phyloP scores from a whole-genome alignment of 2,113 vertebrate genomes.

The Tauraco erythrolophus region DNA sequence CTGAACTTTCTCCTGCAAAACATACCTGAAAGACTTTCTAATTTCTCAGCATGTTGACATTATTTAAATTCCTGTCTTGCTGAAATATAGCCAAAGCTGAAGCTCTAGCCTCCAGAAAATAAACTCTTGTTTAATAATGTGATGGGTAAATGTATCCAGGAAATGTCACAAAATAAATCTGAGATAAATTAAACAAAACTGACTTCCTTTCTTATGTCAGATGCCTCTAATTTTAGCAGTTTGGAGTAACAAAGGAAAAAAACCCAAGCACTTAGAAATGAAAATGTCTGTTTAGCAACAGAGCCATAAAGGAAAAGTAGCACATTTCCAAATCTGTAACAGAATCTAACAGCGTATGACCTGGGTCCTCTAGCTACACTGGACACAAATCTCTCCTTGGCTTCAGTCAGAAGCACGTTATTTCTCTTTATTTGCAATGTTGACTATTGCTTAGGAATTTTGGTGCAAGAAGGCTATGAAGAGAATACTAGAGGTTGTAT shows the following conservation, averaged over 20 bases:
- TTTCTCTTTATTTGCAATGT: background rate
- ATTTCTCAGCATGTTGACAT: constrained; percentile 28
- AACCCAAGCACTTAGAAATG: background rate
- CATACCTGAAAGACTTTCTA: constrained; percentile 32
- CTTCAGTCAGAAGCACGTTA: background rate
- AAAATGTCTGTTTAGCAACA: constrained; percentile 7
- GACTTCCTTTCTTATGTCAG: constrained; percentile 36
- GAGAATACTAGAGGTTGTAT: background rate
- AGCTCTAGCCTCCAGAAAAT: constrained; percentile 56
- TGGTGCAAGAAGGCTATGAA: background rate
- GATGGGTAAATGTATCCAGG: constrained; percentile 35
- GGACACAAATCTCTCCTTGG: background rate
- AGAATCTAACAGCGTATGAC: background rate
- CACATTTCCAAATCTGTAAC: background rate
- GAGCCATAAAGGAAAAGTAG: background rate
- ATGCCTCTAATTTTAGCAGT: constrained; percentile 28
- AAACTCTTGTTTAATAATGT: constrained; percentile 45
- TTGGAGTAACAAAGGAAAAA: background rate
- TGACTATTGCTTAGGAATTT: background rate
- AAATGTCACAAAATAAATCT: constrained; percentile 56
- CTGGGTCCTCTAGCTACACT: background rate
- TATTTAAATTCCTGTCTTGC: constrained; percentile 23
- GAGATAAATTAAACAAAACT: constrained; percentile 36
- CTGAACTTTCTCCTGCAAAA: constrained; percentile 61
- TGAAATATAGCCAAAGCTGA: constrained; percentile 29